These are phyloP conservation scores for Globia sparganii DNA, from an alignment of 2,888 invertebrate species.

Conservation along the genomic window DNA sequence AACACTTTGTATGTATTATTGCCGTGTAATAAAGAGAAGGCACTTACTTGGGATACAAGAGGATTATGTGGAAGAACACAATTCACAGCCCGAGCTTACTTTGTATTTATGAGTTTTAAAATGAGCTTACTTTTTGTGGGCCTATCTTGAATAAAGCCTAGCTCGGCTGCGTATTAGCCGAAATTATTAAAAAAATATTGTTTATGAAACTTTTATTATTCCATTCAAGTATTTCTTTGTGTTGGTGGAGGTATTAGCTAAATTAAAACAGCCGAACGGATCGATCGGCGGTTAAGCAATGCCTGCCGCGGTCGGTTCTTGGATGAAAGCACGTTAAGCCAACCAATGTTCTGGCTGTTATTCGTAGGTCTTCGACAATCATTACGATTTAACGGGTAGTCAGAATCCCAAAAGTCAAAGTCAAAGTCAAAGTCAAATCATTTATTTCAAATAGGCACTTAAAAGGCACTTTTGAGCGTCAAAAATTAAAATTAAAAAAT, in stretches of 20 bases:
- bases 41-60: constrained; percentile 7
- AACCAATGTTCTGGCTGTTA: not conserved
- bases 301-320: not conserved
- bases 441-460: too few relatives aligned
- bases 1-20: constrained; percentile 22
- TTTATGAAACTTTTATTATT: not conserved
- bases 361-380: not conserved
- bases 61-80: constrained; percentile 34
- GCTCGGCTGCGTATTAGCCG: not conserved
- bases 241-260: not conserved
- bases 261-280: not conserved
- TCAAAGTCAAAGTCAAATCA: too few relatives aligned
- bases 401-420: not conserved
- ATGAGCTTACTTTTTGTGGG: constrained; percentile 30
- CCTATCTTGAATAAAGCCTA: constrained; percentile 5
- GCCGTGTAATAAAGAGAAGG: constrained; percentile 1
- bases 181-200: not conserved
- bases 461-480: too few relatives aligned
- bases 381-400: not conserved
- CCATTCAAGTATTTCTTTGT: not conserved
- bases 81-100: constrained; percentile 32
- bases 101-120: constrained; percentile 48
- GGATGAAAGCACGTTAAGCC: not conserved
- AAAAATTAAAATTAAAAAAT: too few relatives aligned
- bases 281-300: not conserved